phyloP scores from a whole-genome alignment of 2,888 invertebrate genomes.

The Lithosia quadra region DNA sequence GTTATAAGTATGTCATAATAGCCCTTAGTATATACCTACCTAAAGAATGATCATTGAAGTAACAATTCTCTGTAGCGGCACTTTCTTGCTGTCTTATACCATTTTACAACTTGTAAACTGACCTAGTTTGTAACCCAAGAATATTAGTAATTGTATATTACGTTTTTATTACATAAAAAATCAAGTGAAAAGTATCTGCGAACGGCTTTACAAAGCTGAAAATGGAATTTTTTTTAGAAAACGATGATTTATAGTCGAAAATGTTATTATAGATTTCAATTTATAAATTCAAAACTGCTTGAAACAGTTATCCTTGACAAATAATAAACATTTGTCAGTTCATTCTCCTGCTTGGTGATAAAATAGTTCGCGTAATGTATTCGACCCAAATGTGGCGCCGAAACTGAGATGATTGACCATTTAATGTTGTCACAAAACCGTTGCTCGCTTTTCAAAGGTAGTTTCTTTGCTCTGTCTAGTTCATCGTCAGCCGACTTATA shows the following conservation, averaged over 20 bases:
- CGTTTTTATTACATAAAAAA: background rate
- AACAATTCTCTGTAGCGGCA: background rate
- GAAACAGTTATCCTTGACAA: slow-evolving; percentile 21
- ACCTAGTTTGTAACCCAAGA: background rate
- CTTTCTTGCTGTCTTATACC: background rate
- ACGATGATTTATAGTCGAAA: background rate
- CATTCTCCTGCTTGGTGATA: slow-evolving; percentile 53
- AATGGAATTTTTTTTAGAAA: background rate
- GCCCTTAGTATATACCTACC: background rate
- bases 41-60: background rate
- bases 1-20: too few relatives aligned
- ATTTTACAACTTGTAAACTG: background rate
- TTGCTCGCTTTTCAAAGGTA: slow-evolving; percentile 62
- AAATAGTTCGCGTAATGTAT: slow-evolving; percentile 71
- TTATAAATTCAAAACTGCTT: background rate
- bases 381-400: slow-evolving; percentile 72
- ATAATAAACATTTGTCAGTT: slow-evolving; percentile 32
- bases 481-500: slow-evolving; percentile 13
- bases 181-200: background rate
- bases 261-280: background rate
- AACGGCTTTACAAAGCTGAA: background rate
- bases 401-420: slow-evolving; percentile 79
- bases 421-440: slow-evolving; percentile 77
- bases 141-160: background rate
- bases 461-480: slow-evolving; percentile 31